Conservation (phyloP, 2,797 vertebrate species). For the Morelia viridis region DNA sequence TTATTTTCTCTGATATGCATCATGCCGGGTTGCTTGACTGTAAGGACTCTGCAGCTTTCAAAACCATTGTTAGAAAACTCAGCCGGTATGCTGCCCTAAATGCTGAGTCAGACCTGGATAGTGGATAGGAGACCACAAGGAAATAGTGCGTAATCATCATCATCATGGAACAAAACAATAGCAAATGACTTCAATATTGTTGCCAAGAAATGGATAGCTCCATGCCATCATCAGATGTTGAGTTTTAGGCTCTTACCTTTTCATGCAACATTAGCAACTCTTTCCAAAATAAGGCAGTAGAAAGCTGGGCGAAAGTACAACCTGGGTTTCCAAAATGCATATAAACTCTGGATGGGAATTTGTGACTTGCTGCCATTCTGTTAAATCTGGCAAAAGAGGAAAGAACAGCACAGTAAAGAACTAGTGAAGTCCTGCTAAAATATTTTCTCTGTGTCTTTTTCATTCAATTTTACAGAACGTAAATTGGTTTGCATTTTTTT, state of each 20-base stretch:
- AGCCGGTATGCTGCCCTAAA: background rate
- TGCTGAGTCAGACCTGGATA: background rate
- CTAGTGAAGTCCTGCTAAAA: background rate
- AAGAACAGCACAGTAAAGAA: background rate
- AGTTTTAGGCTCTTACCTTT: background rate
- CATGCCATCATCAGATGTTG: background rate
- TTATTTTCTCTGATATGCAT: background rate
- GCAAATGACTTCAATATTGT: background rate
- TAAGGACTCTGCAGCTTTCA: background rate
- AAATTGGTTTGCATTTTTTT: background rate
- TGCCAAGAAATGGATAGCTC: background rate
- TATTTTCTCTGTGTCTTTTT: background rate
- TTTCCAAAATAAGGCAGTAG: background rate
- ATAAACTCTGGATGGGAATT: background rate
- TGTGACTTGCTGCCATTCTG: background rate
- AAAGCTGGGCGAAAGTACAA: background rate
- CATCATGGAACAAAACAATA: background rate
- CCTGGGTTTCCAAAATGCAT: background rate
- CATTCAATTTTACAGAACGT: background rate
- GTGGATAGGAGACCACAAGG: background rate
- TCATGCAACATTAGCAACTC: background rate
- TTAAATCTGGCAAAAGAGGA: background rate
- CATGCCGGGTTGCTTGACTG: background rate
- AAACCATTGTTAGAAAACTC: background rate
- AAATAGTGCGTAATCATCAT: background rate